phyloP scores from a whole-genome alignment of 2,797 vertebrate species.

The Coilia nasus region DNA sequence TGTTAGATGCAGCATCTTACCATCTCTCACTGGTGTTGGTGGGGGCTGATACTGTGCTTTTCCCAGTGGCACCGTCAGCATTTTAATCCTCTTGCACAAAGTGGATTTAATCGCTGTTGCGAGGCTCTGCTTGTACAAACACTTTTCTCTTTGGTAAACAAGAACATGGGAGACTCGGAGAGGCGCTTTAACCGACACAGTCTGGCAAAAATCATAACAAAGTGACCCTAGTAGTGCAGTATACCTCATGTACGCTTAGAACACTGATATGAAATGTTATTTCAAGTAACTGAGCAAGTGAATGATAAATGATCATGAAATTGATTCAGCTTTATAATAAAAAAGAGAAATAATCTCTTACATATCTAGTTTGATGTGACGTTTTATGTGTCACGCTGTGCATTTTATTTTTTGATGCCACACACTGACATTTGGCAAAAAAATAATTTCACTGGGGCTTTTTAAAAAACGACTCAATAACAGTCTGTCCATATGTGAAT shows the following conservation, averaged over 20 bases:
- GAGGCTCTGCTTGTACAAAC: constrained; percentile 26
- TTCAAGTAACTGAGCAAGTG: not conserved
- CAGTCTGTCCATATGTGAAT: constrained; percentile 29
- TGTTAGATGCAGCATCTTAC: not conserved
- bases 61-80: constrained; percentile 40
- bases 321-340: not conserved
- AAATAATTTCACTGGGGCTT: constrained; percentile 36
- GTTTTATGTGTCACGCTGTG: constrained; percentile 21
- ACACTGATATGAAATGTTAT: not conserved
- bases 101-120: constrained; percentile 29
- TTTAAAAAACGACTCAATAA: constrained; percentile 41
- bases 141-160: constrained; percentile 26
- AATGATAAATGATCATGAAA: not conserved
- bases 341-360: not conserved
- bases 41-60: constrained; percentile 48
- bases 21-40: constrained; percentile 25
- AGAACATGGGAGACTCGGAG: constrained; percentile 26
- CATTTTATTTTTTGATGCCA: constrained; percentile 4
- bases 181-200: constrained; percentile 32
- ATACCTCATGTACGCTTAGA: not conserved
- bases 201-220: not conserved
- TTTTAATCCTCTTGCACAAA: constrained; percentile 46
- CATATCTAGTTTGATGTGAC: not conserved
- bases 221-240: not conserved
- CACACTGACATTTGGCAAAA: constrained; percentile 43